Evolutionary conservation across 2,888 invertebrate species (phyloP).

Genomic region (Parasteatoda lunata): DNA sequence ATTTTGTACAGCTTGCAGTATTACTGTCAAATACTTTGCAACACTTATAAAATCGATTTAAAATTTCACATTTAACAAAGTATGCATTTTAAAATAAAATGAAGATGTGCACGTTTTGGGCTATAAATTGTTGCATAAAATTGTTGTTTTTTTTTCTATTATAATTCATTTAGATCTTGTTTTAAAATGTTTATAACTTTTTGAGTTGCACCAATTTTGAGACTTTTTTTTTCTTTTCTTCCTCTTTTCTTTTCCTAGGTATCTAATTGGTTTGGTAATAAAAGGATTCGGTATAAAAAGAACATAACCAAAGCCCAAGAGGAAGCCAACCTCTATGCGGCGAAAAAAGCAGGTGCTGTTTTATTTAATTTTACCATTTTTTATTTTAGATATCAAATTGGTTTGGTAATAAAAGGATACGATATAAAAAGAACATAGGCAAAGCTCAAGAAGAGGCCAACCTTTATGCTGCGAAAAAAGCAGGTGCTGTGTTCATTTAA

Average conservation of each 20-base stretch:
- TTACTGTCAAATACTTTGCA: too few relatives aligned
- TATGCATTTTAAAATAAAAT: neutral
- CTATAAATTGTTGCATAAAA: neutral
- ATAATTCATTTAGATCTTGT: neutral
- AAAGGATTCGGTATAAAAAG: constrained; percentile 99
- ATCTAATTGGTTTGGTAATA: constrained; percentile 99
- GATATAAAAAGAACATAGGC: constrained; percentile 99
- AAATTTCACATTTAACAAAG: neutral
- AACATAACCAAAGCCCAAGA: constrained; percentile 99
- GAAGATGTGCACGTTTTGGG: neutral
- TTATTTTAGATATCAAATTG: constrained; percentile 92
- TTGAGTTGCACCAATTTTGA: neutral
- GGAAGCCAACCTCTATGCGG: constrained; percentile 98
- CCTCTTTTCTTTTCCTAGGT: constrained; percentile 79
- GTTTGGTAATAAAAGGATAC: constrained; percentile 99
- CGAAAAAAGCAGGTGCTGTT: constrained; percentile 83
- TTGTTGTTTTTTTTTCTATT: neutral
- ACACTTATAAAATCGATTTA: too few relatives aligned
- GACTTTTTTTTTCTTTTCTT: neutral
- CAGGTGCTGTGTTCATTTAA: constrained; percentile 69
- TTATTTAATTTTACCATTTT: constrained; percentile 7
- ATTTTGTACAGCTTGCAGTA: too few relatives aligned
- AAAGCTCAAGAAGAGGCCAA: constrained; percentile 99
- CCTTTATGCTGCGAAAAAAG: constrained; percentile 97
- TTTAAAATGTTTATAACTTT: neutral